Evolutionary conservation across 2,888 invertebrate genomes (phyloP).

Genomic region (Hymenopus coronatus): DNA sequence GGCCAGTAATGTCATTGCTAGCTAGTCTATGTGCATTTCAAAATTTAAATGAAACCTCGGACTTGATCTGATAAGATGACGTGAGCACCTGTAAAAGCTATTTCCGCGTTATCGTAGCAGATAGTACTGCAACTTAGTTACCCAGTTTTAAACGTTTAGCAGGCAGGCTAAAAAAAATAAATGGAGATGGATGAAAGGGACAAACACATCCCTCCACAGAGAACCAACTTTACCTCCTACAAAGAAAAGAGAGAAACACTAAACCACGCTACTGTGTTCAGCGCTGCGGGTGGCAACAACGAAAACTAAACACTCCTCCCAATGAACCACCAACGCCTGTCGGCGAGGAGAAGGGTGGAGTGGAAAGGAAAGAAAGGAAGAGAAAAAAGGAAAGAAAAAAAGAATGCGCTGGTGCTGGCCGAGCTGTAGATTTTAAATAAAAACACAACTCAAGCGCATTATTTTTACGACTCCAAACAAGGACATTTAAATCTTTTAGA

Average conservation of each 20-base stretch:
- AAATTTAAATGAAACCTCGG: not conserved
- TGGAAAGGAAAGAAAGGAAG: not conserved
- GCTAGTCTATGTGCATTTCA: not conserved
- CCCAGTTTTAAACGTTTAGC: not conserved
- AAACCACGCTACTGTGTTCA: not conserved
- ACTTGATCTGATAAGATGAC: not conserved
- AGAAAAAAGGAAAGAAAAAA: not conserved
- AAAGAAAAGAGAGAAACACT: conserved; percentile 9
- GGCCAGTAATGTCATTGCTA: not conserved
- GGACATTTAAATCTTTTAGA: conserved; percentile 10
- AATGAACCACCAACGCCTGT: not conserved
- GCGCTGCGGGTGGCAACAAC: conserved; percentile 9
- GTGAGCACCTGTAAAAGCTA: not conserved
- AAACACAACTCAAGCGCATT: conserved; percentile 24
- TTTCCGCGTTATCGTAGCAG: not conserved
- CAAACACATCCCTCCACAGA: not conserved
- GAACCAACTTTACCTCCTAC: conserved; percentile 21
- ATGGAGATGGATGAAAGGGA: not conserved
- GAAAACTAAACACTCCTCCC: conserved; percentile 9
- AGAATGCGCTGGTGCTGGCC: not conserved
- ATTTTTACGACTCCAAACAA: conserved; percentile 24
- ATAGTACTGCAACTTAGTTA: no score
- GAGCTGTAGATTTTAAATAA: conserved; percentile 4
- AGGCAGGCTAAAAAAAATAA: not conserved
- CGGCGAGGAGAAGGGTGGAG: not conserved